These are phyloP conservation scores for Sebastes cheni DNA, from an alignment of 2,797 vertebrate species.

Conservation along the genomic window DNA sequence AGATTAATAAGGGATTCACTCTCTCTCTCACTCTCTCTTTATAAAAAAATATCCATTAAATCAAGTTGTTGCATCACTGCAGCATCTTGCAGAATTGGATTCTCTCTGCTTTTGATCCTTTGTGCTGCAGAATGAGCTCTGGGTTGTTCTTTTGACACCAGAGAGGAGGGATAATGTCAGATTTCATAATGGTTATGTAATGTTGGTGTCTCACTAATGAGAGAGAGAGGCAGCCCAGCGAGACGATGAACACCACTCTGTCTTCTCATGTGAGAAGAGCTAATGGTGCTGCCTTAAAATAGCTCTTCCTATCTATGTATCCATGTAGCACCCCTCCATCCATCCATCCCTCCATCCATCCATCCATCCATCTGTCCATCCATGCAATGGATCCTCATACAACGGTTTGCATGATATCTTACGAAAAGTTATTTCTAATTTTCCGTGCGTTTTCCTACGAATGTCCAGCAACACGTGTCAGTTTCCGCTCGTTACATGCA, in stretches of 20 bases:
- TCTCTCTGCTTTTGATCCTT: slow-evolving; percentile 23
- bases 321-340: neutral
- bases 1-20: slow-evolving; percentile 1
- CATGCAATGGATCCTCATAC: no score
- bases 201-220: slow-evolving; percentile 38
- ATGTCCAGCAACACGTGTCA: no score
- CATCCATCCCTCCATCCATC: no score
- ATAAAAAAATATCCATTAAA: slow-evolving; percentile 39
- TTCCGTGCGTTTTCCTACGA: no score
- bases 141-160: slow-evolving; percentile 23
- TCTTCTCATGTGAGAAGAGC: slow-evolving; percentile 11
- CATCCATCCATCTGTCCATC: neutral
- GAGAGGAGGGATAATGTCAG: slow-evolving; percentile 18
- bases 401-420: no score
- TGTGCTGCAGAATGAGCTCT: slow-evolving; percentile 7
- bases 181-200: slow-evolving; percentile 53
- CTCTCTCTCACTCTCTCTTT: neutral
- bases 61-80: slow-evolving; percentile 34
- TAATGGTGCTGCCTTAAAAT: slow-evolving; percentile 1
- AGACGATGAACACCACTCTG: slow-evolving; percentile 18
- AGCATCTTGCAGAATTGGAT: slow-evolving; percentile 28
- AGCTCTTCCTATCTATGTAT: neutral
- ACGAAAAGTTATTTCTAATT: no score
- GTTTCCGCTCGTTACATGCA: no score
- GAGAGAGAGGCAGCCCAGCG: neutral